Percentiles rank a stretch among this genome's conserved stretches.
phyloP scores from a whole-genome alignment of 2,888 invertebrate genomes.

The Aporophyla lueneburgensis region DNA sequence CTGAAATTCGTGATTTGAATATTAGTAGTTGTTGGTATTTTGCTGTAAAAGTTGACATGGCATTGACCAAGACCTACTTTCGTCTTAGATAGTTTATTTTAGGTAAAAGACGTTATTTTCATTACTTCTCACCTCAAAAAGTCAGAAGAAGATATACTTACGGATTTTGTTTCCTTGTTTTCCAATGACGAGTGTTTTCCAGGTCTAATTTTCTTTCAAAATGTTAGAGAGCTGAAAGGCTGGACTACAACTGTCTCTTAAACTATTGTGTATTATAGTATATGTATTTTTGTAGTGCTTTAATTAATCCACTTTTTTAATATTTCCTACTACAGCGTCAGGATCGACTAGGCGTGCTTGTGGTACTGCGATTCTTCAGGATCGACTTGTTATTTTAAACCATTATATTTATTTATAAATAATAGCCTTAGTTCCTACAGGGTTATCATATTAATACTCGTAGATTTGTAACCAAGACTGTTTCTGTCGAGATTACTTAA shows the following conservation, averaged over 20 bases:
- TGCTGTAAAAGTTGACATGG: not conserved
- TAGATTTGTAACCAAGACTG: too few species aligned
- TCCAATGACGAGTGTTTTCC: not conserved
- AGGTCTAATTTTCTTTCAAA: not conserved
- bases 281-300: not conserved
- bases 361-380: too few species aligned
- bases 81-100: not conserved
- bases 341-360: too few species aligned
- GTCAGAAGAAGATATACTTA: too few species aligned
- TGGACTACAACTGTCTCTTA: not conserved
- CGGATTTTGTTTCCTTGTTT: not conserved
- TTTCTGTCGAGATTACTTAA: too few species aligned
- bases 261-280: not conserved
- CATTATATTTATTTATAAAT: too few species aligned
- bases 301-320: not conserved
- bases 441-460: too few species aligned
- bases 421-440: too few species aligned
- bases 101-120: too few species aligned
- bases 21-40: conserved; percentile 11
- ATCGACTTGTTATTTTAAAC: too few species aligned
- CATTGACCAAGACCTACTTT: not conserved
- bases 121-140: too few species aligned
- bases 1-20: conserved; percentile 26
- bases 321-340: not conserved
- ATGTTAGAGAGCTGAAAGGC: not conserved